Percentiles rank a stretch among this genome's conserved stretches.
These are phyloP conservation scores for Calliphora vomitoria DNA, from an alignment of 2,888 invertebrate species.

Conservation along the genomic window DNA sequence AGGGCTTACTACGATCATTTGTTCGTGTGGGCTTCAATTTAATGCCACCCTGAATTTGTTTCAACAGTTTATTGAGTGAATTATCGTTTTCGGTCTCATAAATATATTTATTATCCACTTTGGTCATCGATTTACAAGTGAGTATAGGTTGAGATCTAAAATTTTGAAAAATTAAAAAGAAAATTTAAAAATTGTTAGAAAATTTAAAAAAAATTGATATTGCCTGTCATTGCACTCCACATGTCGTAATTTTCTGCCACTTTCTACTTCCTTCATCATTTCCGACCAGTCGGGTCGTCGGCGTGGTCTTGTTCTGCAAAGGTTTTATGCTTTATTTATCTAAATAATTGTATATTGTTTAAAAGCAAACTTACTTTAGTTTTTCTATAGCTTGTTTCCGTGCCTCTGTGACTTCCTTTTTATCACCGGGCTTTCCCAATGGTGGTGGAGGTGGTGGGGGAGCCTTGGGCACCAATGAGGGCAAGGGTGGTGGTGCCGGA, in stretches of 20 bases:
- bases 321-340: background rate
- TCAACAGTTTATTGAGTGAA: slow-evolving; percentile 91
- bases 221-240: slow-evolving; percentile 94
- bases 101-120: slow-evolving; percentile 92
- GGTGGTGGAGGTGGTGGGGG: slow-evolving; percentile 91
- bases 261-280: slow-evolving; percentile 96
- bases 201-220: slow-evolving; percentile 20
- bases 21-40: slow-evolving; percentile 90
- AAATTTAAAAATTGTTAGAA: background rate
- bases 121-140: slow-evolving; percentile 87
- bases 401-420: slow-evolving; percentile 86
- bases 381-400: slow-evolving; percentile 90
- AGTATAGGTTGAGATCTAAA: slow-evolving; percentile 87
- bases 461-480: slow-evolving; percentile 85
- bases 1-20: slow-evolving; percentile 94
- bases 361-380: slow-evolving; percentile 86
- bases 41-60: slow-evolving; percentile 92
- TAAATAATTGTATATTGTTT: background rate
- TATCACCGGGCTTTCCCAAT: slow-evolving; percentile 87
- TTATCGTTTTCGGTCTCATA: slow-evolving; percentile 94
- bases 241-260: slow-evolving; percentile 91
- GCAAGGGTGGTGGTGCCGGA: slow-evolving; percentile 84
- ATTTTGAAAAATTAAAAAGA: background rate
- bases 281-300: slow-evolving; percentile 94
- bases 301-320: slow-evolving; percentile 88